Percentiles rank a stretch among this genome's conserved stretches.
Evolutionary conservation across 2,888 invertebrate genomes (phyloP).

Genomic region (Dermolepida albohirtum): DNA sequence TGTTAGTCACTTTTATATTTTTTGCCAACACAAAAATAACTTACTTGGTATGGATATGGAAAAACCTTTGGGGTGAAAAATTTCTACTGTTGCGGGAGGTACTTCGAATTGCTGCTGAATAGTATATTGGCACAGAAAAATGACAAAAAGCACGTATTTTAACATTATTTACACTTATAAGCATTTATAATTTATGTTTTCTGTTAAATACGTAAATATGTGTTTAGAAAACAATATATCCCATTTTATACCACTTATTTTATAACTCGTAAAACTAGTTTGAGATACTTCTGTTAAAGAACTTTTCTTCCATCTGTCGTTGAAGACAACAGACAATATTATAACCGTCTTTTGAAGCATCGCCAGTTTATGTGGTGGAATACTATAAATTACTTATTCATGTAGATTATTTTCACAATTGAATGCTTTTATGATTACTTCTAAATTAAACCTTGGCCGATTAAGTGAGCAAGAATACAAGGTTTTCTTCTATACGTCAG

Average conservation of each 20-base stretch:
- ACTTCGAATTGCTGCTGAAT: conserved; percentile 58
- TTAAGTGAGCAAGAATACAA: neutral
- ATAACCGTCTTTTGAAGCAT: neutral
- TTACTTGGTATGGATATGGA: conserved; percentile 73
- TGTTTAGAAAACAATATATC: no score
- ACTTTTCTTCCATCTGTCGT: neutral
- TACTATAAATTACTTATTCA: no score
- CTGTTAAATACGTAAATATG: neutral
- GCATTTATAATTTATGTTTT: neutral
- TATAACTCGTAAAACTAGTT: conserved; percentile 1
- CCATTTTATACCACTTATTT: neutral
- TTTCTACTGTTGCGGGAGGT: conserved; percentile 70
- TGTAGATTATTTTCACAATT: no score
- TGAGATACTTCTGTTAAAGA: neutral
- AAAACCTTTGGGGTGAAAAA: conserved; percentile 71
- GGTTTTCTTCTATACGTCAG: neutral
- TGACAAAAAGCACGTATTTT: conserved; percentile 1
- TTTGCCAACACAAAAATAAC: no score
- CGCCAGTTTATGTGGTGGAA: no score
- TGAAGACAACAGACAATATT: neutral
- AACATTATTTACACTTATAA: neutral
- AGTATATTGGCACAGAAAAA: neutral
- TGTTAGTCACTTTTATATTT: no score
- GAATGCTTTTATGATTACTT: no score
- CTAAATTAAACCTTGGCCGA: neutral